Base-by-base conservation (phyloP, 2,797 vertebrate species). In the Arrhamphus sclerolepis region DNA sequence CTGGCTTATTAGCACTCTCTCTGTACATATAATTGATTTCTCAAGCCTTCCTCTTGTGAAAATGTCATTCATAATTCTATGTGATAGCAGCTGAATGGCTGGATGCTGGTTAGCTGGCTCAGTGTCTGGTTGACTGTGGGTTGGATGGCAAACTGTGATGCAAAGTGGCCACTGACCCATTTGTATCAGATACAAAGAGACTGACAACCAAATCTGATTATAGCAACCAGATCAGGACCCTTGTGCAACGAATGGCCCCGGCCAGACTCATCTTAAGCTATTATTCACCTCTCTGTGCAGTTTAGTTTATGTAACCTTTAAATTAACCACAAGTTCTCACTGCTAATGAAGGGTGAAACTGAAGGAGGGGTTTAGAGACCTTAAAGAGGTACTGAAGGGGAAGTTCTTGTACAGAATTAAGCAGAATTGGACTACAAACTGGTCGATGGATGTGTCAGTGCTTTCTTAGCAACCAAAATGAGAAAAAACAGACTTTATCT, bases 41-140 rank as follows among this genome's bases (percentile, higher is more conserved):
- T 88, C 84, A 85, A 88, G 85, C 81, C 77, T 78, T 82, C 80
- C 84, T 84, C 81, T 86, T 81, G 78, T 83, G 84, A 82, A 89
- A 86, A 84, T 89, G 89, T 87, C 85, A 90, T 89, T 89, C 87
- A 91, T 89, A 88, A 89, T 89, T 87, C 86, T 66, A 77, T 88
- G 84, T 89, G 87, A 90, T 89, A 83, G 84, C 78, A 83, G 84
- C 78, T 76, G 46, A 77, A 70, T 83, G 80, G 75, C 71, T 82
- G 50, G 70, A 62, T 80, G 63, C 55, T 68, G 59, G 50, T 66
- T 75, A 41, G 46, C 41, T 55, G 43, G 51, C 19, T 74, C 44
- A 38, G 14, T 72, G 62, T 44, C n/a, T 66, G 57, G 11, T 16
- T 46, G 51, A 34, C 31, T 66, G 66, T 38, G n/a, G 70, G 43